phyloP scores from a whole-genome alignment of 1,140 invertebrate species.

The Drosophila nasuta region DNA sequence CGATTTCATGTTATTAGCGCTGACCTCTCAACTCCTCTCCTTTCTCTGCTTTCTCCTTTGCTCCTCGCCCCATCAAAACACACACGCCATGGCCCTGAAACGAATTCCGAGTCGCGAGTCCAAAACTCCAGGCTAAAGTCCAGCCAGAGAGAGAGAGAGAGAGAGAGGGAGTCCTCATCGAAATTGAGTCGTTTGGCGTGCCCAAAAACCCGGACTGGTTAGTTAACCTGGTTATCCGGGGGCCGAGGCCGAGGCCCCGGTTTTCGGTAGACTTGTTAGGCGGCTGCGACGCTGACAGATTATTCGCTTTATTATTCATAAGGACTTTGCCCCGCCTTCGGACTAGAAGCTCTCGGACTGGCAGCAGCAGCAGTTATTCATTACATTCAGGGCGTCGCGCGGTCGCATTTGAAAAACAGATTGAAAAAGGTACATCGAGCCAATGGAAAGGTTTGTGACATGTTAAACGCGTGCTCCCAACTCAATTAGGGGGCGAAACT shows the following conservation, averaged over 20 bases:
- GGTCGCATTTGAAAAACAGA: not conserved
- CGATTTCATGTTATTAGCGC: constrained; percentile 80
- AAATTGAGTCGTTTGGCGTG: constrained; percentile 74
- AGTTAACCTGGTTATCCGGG: constrained; percentile 40
- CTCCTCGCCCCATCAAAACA: constrained; percentile 17
- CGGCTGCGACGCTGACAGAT: constrained; percentile 80
- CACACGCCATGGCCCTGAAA: constrained; percentile 13
- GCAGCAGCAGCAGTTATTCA: constrained; percentile 49
- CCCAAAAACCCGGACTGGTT: constrained; percentile 22
- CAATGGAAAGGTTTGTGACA: constrained; percentile 27
- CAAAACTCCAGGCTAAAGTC: constrained; percentile 2
- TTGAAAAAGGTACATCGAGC: constrained; percentile 25
- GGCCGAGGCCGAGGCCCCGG: not conserved
- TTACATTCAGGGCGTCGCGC: constrained; percentile 23
- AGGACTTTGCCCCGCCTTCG: constrained; percentile 47
- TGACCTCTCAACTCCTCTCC: constrained; percentile 7
- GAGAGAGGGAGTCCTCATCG: constrained; percentile 46
- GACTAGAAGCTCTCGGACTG: not conserved
- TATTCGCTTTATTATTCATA: constrained; percentile 84
- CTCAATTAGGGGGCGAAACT: constrained; percentile 4
- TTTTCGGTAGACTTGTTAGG: constrained; percentile 36
- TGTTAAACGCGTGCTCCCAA: constrained; percentile 12
- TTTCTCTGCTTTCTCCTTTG: not conserved
- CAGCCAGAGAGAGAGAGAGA: not conserved
- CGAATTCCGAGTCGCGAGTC: constrained; percentile 4